phyloP scores from a whole-genome alignment of 2,888 invertebrate species.

The Scaptodrosophila latifasciaeformis region DNA sequence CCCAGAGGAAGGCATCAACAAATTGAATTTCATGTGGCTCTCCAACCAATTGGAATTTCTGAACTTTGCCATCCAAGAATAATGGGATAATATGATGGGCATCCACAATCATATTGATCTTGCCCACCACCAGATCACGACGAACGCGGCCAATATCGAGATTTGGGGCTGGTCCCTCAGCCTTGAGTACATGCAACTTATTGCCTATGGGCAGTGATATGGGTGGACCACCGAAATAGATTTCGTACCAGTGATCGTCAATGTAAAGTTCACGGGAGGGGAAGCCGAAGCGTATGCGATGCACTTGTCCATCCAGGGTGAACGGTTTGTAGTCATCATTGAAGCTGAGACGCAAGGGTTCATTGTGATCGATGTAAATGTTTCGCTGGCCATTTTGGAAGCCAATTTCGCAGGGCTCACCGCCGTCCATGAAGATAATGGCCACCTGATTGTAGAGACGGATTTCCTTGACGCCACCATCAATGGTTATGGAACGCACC shows the following conservation, averaged over 20 bases:
- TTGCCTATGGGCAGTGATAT: slow-evolving; percentile 87
- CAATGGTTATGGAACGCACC: slow-evolving; percentile 87
- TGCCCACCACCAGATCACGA: slow-evolving; percentile 88
- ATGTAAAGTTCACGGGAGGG: slow-evolving; percentile 94
- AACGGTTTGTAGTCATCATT: slow-evolving; percentile 85
- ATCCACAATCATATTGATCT: slow-evolving; percentile 89
- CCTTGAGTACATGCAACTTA: slow-evolving; percentile 84
- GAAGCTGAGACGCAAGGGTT: slow-evolving; percentile 79
- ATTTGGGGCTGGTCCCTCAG: slow-evolving; percentile 94
- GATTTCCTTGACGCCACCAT: slow-evolving; percentile 85
- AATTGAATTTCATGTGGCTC: slow-evolving; percentile 86
- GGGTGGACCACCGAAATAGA: slow-evolving; percentile 93
- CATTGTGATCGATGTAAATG: slow-evolving; percentile 86
- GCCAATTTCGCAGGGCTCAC: slow-evolving; percentile 89
- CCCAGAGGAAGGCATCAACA: slow-evolving; percentile 84
- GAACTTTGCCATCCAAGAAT: slow-evolving; percentile 88
- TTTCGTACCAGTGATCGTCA: slow-evolving; percentile 91
- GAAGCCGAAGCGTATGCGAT: slow-evolving; percentile 90
- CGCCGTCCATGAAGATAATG: slow-evolving; percentile 88
- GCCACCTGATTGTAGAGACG: slow-evolving; percentile 90
- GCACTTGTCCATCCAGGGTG: slow-evolving; percentile 82
- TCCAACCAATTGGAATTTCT: slow-evolving; percentile 84
- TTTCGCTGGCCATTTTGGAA: slow-evolving; percentile 87
- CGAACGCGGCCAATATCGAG: slow-evolving; percentile 91
- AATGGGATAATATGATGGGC: slow-evolving; percentile 86